A percentile compares a stretch with the other conserved stretches of the same genome.
Evolutionary conservation across 1,140 invertebrate species (phyloP).

Genomic region (Anastrepha obliqua): DNA sequence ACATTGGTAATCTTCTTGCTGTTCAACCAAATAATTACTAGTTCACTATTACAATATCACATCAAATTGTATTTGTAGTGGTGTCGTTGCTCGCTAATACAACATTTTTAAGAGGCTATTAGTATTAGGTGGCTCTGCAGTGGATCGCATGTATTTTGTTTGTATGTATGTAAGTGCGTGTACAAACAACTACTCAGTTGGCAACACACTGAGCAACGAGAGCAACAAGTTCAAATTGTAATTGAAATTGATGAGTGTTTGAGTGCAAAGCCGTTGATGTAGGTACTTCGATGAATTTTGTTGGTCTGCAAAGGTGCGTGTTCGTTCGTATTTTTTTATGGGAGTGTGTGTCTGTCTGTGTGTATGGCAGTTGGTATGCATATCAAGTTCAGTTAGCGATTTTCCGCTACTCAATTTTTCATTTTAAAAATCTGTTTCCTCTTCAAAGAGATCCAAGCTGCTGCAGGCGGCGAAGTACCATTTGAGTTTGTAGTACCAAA

Average conservation of each 20-base stretch:
- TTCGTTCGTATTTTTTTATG: neutral
- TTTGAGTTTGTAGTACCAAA: neutral
- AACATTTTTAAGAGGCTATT: neutral
- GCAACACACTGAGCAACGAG: conserved; percentile 32
- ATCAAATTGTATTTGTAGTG: neutral
- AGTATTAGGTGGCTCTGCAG: neutral
- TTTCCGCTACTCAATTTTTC: conserved; percentile 48
- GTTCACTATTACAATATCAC: neutral
- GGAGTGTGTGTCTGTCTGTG: neutral
- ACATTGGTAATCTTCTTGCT: conserved; percentile 33
- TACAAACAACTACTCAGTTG: neutral
- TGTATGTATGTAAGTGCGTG: too few species aligned
- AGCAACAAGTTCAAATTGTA: conserved; percentile 1
- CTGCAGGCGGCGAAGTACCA: neutral
- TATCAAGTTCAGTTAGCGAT: conserved; percentile 41
- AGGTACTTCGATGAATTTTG: conserved; percentile 24
- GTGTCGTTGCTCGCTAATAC: neutral
- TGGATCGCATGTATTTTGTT: too few species aligned
- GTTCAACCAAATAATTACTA: conserved; percentile 9
- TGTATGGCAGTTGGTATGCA: neutral
- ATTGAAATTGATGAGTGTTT: conserved; percentile 10
- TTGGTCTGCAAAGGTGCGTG: neutral
- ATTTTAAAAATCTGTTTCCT: conserved; percentile 35
- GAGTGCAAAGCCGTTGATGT: neutral
- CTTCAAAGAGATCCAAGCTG: conserved; percentile 18